These are phyloP conservation scores for Amblyjoppa proteus DNA, from an alignment of 2,888 invertebrate genomes.

Conservation along the genomic window DNA sequence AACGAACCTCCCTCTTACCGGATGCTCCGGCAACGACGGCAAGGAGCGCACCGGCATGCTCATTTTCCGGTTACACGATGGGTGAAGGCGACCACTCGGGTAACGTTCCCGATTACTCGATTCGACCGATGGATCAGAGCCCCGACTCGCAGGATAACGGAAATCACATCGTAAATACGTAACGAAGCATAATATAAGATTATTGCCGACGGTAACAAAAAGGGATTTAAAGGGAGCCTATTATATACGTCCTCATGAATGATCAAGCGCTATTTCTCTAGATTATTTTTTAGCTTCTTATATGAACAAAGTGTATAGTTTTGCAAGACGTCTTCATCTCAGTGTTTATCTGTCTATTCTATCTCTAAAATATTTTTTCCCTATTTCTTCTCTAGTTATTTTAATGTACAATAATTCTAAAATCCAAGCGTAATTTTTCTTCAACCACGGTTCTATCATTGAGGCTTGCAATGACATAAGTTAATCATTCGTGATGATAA, in stretches of 20 bases:
- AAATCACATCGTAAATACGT: conserved; percentile 66
- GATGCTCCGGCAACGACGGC: conserved; percentile 71
- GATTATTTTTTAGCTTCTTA: conserved; percentile 60
- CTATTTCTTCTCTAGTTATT: conserved; percentile 24
- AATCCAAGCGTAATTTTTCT: conserved; percentile 25
- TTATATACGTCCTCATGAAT: conserved; percentile 50
- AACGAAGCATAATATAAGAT: conserved; percentile 69
- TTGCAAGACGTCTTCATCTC: conserved; percentile 39
- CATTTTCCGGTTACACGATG: conserved; percentile 74
- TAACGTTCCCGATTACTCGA: conserved; percentile 70
- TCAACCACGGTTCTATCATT: conserved; percentile 1
- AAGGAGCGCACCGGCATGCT: conserved; percentile 76
- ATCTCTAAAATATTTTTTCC: conserved; percentile 6
- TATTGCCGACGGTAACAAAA: conserved; percentile 8
- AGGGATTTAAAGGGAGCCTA: conserved; percentile 6
- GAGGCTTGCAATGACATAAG: neutral
- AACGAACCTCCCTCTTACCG: conserved; percentile 81
- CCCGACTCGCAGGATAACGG: conserved; percentile 74
- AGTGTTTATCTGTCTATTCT: conserved; percentile 31
- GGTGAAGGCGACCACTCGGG: conserved; percentile 72
- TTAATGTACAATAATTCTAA: conserved; percentile 39
- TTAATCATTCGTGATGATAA: neutral
- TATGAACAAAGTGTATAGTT: conserved; percentile 53
- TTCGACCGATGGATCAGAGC: conserved; percentile 70
- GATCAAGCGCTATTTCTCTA: conserved; percentile 28